Evolutionary conservation across 2,113 vertebrate species (phyloP).

Genomic region (Mastomys natalensis): DNA sequence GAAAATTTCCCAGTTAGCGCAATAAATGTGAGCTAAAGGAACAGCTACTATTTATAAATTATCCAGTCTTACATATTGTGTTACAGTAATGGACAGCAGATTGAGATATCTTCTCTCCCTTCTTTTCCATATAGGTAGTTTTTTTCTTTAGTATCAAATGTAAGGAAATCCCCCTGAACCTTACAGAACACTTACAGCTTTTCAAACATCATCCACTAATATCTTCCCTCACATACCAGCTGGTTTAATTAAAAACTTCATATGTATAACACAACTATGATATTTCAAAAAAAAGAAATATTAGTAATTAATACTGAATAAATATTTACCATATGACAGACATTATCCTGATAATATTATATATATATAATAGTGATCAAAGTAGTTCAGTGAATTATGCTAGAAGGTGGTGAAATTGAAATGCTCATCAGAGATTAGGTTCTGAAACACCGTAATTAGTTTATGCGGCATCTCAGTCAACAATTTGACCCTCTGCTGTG

Average conservation of each 20-base stretch:
- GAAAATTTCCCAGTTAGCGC: not conserved
- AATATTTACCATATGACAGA: not conserved
- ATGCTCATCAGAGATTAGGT: not conserved
- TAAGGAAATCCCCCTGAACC: not conserved
- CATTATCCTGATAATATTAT: not conserved
- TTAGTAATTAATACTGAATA: not conserved
- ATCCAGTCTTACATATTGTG: not conserved
- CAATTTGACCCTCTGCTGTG: not conserved
- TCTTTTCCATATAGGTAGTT: not conserved
- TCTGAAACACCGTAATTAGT: not conserved
- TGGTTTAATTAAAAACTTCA: not conserved
- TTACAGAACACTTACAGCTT: not conserved
- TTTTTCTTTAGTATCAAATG: not conserved
- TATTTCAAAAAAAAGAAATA: not conserved
- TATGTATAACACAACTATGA: not conserved
- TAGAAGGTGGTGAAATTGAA: not conserved
- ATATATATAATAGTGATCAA: not conserved
- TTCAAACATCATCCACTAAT: not conserved
- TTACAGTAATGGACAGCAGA: not conserved
- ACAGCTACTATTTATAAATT: not conserved
- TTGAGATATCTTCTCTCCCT: not conserved
- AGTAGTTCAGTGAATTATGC: not conserved
- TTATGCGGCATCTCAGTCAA: not conserved
- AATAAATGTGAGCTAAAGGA: not conserved
- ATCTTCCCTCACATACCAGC: not conserved